A percentile compares a stretch with the other conserved stretches of the same genome.
Conservation (phyloP, 2,113 vertebrate species). For the Paralichthys olivaceus region DNA sequence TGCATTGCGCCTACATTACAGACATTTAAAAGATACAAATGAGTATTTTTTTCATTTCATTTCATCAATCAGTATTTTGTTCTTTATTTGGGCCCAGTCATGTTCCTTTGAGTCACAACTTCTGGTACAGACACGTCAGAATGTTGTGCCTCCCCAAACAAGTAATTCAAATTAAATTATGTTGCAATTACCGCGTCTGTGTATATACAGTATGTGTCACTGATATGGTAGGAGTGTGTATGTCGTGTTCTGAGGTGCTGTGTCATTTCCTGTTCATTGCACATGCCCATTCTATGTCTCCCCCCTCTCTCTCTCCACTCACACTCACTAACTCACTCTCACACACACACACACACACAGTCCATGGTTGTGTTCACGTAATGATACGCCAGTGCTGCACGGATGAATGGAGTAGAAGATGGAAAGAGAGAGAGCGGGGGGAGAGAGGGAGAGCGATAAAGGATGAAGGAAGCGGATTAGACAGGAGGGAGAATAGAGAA, state of each 20-base stretch:
- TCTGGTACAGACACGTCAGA: too few relatives aligned
- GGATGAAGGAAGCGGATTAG: constrained; percentile 61
- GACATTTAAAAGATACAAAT: too few relatives aligned
- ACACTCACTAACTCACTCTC: constrained; percentile 24
- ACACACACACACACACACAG: constrained; percentile 21
- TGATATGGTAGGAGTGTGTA: constrained; percentile 11
- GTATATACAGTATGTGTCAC: too few relatives aligned
- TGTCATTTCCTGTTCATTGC: constrained; percentile 40
- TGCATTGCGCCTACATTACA: too few relatives aligned
- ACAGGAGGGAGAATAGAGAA: constrained; percentile 40
- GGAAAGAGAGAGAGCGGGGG: constrained; percentile 35
- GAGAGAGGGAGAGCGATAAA: constrained; percentile 16
- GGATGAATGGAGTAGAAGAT: constrained; percentile 64
- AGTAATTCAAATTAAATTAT: too few relatives aligned
- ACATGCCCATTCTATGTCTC: constrained; percentile 16
- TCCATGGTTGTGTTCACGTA: constrained; percentile 58
- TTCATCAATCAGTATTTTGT: too few relatives aligned
- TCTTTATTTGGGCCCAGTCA: too few relatives aligned
- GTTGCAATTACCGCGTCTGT: too few relatives aligned
- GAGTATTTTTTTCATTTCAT: too few relatives aligned
- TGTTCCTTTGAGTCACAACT: too few relatives aligned
- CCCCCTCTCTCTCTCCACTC: constrained; percentile 6
- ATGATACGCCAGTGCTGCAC: constrained; percentile 60
- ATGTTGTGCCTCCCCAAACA: too few relatives aligned
- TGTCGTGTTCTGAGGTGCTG: constrained; percentile 24